Conservation (phyloP, 2,888 invertebrate genomes). For the Amiota mariae region DNA sequence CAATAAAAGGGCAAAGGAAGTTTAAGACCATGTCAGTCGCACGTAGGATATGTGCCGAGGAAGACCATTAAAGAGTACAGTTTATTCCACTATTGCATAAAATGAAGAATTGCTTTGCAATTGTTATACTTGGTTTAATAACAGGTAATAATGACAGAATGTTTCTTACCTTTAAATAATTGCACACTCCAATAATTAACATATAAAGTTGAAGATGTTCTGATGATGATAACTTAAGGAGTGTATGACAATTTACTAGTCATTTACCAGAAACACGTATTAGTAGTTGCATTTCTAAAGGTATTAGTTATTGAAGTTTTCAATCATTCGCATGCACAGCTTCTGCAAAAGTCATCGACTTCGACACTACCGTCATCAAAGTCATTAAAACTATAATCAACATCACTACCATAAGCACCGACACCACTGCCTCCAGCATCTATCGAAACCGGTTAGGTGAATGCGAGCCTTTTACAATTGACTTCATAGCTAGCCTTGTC, state of each 20-base stretch:
- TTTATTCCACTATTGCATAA: conserved; percentile 1
- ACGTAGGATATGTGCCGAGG: not conserved
- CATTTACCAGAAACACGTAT: not conserved
- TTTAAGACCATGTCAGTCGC: not conserved
- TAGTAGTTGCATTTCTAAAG: not conserved
- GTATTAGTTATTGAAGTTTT: not conserved
- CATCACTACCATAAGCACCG: not conserved
- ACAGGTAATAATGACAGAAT: not conserved
- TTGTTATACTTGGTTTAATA: not conserved
- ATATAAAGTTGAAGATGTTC: not conserved
- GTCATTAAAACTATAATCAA: no score
- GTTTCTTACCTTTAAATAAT: not conserved
- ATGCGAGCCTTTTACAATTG: conserved; percentile 54
- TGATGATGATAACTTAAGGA: not conserved
- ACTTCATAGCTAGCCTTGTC: conserved; percentile 53
- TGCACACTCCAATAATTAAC: not conserved
- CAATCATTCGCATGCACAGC: not conserved
- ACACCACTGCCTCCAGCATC: conserved; percentile 16
- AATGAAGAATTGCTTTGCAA: conserved; percentile 19
- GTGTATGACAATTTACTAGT: not conserved
- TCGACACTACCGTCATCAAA: not conserved
- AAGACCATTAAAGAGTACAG: not conserved
- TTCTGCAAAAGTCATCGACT: not conserved
- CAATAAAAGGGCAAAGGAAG: conserved; percentile 23
- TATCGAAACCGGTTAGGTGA: conserved; percentile 52